These are phyloP conservation scores for Polyommatus icarus DNA, from an alignment of 2,888 invertebrate species.

Conservation along the genomic window DNA sequence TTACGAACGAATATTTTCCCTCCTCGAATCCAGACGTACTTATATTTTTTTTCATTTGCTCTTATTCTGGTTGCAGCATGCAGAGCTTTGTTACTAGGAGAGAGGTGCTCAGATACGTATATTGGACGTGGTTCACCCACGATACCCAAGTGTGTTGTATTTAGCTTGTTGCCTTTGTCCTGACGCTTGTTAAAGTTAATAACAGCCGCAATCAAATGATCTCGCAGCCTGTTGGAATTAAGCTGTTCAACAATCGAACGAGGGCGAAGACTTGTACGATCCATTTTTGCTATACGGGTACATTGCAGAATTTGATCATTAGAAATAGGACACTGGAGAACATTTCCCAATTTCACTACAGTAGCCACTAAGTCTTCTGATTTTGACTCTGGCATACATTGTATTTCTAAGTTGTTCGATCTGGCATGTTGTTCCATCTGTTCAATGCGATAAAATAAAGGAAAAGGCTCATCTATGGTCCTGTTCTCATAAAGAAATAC, in stretches of 20 bases:
- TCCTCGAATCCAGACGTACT: constrained; percentile 18
- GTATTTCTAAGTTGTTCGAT: not conserved
- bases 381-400: not conserved
- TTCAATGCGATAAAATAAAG: not conserved
- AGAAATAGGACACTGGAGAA: not conserved
- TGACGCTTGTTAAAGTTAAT: not conserved
- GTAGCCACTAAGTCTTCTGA: not conserved
- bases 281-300: not conserved
- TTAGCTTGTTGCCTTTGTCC: not conserved
- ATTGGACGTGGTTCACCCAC: not conserved
- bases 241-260: not conserved
- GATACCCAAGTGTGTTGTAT: not conserved
- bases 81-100: constrained; percentile 1
- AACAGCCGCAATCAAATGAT: not conserved
- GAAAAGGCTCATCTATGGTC: no score
- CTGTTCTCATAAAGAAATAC: no score
- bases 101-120: constrained; percentile 13
- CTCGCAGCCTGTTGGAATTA: not conserved
- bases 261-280: not conserved
- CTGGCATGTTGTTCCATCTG: not conserved
- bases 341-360: not conserved
- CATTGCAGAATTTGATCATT: not conserved
- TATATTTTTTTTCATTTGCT: not conserved
- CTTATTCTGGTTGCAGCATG: constrained; percentile 1
- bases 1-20: not conserved